phyloP scores from a whole-genome alignment of 2,888 invertebrate genomes.

The Temnothorax rugatulus region DNA sequence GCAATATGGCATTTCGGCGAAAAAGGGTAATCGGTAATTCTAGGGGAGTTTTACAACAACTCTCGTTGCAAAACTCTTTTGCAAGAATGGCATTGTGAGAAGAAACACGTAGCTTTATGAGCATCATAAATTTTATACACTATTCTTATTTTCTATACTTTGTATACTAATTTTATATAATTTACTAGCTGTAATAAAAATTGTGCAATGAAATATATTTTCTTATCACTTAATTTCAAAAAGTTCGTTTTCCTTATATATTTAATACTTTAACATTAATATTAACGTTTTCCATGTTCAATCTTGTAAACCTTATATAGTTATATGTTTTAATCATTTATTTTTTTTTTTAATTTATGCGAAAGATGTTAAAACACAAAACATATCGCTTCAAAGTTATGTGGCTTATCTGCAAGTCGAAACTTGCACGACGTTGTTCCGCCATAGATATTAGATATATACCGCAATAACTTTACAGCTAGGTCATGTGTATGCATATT shows the following conservation, averaged over 20 bases:
- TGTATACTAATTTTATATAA: not conserved
- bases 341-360: conserved; percentile 17
- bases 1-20: conserved; percentile 1
- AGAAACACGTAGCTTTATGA: conserved; percentile 23
- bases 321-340: conserved; percentile 17
- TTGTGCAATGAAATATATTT: not conserved
- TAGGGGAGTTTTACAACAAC: not conserved
- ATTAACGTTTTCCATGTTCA: not conserved
- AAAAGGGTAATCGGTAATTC: conserved; percentile 19
- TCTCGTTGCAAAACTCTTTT: not conserved
- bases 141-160: not conserved
- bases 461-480: conserved; percentile 28
- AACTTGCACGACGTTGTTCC: conserved; percentile 36
- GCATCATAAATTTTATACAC: not conserved
- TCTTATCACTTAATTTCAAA: not conserved
- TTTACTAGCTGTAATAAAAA: not conserved
- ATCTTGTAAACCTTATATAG: not conserved
- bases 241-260: not conserved
- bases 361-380: conserved; percentile 34
- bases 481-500: conserved; percentile 46
- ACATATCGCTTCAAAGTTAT: conserved; percentile 42
- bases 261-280: conserved; percentile 1
- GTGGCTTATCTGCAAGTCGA: conserved; percentile 44
- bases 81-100: not conserved
- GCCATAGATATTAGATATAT: conserved; percentile 40